phyloP scores from a whole-genome alignment of 2,797 vertebrate species.

The Saxicola maurus region DNA sequence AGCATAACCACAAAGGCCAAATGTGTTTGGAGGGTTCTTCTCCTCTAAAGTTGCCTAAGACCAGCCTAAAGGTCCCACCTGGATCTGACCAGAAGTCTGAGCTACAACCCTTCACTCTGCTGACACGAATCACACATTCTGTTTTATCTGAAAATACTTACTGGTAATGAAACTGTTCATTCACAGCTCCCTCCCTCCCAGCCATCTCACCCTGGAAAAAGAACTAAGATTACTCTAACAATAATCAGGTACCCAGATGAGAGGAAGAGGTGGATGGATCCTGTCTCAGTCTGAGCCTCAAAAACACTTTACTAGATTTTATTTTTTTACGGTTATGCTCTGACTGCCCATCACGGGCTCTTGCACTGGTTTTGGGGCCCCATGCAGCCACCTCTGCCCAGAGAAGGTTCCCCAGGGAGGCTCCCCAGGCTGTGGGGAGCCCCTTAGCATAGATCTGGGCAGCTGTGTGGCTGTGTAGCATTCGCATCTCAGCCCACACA shows the following conservation, averaged over 20 bases:
- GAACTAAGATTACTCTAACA: not conserved
- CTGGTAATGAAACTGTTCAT: not conserved
- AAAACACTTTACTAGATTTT: not conserved
- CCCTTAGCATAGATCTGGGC: not conserved
- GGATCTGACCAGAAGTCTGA: not conserved
- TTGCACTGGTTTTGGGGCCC: fast-evolving
- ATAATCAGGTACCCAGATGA: not conserved
- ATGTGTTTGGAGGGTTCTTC: not conserved
- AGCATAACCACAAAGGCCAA: not conserved
- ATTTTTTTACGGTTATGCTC: not conserved
- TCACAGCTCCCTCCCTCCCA: not conserved
- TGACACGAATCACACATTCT: fast-evolving
- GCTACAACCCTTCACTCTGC: not conserved
- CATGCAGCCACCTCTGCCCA: fast-evolving
- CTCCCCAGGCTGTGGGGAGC: not conserved
- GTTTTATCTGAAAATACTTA: not conserved
- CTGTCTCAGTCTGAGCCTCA: fast-evolving
- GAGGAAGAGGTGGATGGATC: not conserved
- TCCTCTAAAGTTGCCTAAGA: not conserved
- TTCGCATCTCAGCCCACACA: not conserved
- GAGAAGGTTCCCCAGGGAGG: not conserved
- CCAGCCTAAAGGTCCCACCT: not conserved
- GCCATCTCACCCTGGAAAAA: not conserved
- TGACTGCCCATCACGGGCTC: fast-evolving
- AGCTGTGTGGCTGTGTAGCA: fast-evolving